These are phyloP conservation scores for Taenioides sp. DNA, from an alignment of 2,797 vertebrate genomes.

Conservation along the genomic window DNA sequence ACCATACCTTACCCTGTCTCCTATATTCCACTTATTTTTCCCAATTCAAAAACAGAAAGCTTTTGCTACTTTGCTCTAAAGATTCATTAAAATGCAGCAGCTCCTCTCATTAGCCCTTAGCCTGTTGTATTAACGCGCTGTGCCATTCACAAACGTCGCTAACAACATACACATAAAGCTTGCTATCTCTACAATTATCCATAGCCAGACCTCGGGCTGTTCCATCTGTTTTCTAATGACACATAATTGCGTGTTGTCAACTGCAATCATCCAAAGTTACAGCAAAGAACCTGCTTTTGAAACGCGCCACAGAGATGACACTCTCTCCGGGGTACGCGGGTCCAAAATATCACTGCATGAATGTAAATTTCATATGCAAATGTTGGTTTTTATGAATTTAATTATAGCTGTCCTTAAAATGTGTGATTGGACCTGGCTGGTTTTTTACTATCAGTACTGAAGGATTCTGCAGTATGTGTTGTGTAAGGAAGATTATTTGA, in stretches of 20 bases:
- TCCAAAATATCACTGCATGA: constrained; percentile 11
- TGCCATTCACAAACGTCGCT: constrained; percentile 39
- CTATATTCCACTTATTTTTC: not conserved
- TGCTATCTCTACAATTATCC: constrained; percentile 63
- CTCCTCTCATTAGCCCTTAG: constrained; percentile 42
- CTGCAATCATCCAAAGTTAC: constrained; percentile 85
- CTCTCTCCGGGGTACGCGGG: constrained; percentile 3
- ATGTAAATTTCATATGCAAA: constrained; percentile 14
- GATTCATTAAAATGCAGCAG: constrained; percentile 31
- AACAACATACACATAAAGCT: constrained; percentile 45
- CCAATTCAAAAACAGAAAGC: constrained; percentile 9
- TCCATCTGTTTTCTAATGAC: constrained; percentile 94
- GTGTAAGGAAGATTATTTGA: not conserved
- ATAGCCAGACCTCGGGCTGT: constrained; percentile 74
- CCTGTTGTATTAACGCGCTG: constrained; percentile 41
- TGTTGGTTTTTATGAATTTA: not conserved
- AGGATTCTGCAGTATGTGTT: not conserved
- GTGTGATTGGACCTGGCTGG: not conserved
- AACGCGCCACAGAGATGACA: constrained; percentile 26
- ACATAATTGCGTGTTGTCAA: constrained; percentile 91
- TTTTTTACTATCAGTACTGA: not conserved
- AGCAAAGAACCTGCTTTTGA: constrained; percentile 67
- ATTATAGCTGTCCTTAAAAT: not conserved
- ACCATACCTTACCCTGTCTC: not conserved
- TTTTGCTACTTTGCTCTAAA: constrained; percentile 24